These are phyloP conservation scores for Melanophora roralis DNA, from an alignment of 2,888 invertebrate genomes.

Conservation along the genomic window DNA sequence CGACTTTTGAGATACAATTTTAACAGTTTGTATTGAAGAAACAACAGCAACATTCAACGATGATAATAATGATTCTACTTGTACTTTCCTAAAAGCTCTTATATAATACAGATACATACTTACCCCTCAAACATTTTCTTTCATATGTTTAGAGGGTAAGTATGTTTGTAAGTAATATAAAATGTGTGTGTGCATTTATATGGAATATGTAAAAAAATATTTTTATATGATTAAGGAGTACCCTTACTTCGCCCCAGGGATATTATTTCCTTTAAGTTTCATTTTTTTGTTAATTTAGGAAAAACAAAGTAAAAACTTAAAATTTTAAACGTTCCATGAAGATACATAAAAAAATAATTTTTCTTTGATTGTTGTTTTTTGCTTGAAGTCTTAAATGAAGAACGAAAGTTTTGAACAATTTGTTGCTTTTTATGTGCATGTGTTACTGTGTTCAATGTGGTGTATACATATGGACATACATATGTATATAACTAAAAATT, in stretches of 20 bases:
- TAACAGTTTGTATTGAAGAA: conserved; percentile 29
- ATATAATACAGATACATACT: background rate
- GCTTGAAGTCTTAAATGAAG: background rate
- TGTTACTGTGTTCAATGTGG: background rate
- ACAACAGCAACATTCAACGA: conserved; percentile 18
- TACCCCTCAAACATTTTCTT: no score
- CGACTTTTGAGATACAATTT: conserved; percentile 18
- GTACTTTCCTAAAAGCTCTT: background rate
- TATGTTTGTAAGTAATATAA: background rate
- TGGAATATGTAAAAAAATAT: conserved; percentile 27
- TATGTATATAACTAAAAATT: no score
- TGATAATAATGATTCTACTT: conserved; percentile 37
- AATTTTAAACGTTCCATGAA: conserved; percentile 2
- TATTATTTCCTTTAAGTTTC: conserved; percentile 7
- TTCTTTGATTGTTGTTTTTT: no score
- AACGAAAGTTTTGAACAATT: conserved; percentile 22
- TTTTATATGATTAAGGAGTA: conserved; percentile 43
- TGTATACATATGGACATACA: no score
- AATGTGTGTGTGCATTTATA: background rate
- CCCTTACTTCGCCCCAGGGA: conserved; percentile 45
- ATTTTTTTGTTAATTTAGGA: background rate
- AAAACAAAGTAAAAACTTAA: background rate
- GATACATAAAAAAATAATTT: no score
- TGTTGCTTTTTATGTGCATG: conserved; percentile 17
- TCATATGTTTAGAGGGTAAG: background rate